These are phyloP conservation scores for Phengaris arion DNA, from an alignment of 2,888 invertebrate species.

Conservation along the genomic window DNA sequence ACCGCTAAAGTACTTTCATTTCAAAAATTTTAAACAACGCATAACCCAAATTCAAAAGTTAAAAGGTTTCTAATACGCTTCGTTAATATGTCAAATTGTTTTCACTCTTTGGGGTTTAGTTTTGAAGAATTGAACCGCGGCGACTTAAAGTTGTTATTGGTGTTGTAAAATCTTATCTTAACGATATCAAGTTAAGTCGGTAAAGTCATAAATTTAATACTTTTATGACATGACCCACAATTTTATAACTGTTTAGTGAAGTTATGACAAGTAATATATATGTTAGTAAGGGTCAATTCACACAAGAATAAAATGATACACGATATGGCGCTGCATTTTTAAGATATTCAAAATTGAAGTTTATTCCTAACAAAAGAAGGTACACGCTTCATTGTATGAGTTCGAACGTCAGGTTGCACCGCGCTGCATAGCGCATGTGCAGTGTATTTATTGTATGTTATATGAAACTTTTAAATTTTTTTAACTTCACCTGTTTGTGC, in stretches of 20 bases:
- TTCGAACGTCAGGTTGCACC: too few species aligned
- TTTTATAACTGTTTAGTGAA: not conserved
- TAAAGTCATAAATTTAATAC: not conserved
- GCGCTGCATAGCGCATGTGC: too few species aligned
- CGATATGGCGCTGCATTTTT: too few species aligned
- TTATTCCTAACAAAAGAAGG: too few species aligned
- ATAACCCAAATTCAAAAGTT: not conserved
- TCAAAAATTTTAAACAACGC: not conserved
- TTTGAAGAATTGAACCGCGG: conserved; percentile 3
- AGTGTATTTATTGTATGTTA: too few species aligned
- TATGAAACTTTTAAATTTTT: too few species aligned
- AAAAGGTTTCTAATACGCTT: not conserved
- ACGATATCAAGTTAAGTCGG: not conserved
- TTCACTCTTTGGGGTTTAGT: not conserved
- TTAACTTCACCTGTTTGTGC: too few species aligned
- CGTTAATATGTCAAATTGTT: not conserved
- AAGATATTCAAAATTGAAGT: too few species aligned
- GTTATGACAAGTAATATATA: not conserved
- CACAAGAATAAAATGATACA: too few species aligned
- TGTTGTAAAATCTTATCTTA: not conserved
- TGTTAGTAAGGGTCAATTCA: too few species aligned
- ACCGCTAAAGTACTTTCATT: too few species aligned
- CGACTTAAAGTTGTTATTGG: not conserved
- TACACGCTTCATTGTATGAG: too few species aligned
- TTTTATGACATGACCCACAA: not conserved